Conservation (phyloP, 2,888 invertebrate genomes). For the Auanema freiburgensis region DNA sequence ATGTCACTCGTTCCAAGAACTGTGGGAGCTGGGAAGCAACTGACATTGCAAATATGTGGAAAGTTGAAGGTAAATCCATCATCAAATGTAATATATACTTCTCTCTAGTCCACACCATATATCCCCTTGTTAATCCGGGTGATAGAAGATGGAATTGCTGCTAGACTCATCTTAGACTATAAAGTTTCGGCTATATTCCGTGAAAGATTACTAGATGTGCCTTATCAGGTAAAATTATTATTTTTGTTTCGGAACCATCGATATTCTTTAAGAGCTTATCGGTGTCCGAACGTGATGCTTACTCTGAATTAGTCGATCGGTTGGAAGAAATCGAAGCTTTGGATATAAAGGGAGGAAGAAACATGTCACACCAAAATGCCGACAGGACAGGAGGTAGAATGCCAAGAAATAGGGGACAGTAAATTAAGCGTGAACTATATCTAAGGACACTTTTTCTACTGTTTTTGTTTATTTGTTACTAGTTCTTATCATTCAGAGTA, state of each 20-base stretch:
- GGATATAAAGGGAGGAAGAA: too few relatives aligned
- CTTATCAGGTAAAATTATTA: constrained; percentile 27
- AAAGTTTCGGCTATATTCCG: constrained; percentile 24
- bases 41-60: constrained; percentile 29
- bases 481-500: too few relatives aligned
- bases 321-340: constrained; percentile 44
- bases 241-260: not conserved
- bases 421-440: too few relatives aligned
- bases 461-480: too few relatives aligned
- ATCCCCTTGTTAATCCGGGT: constrained; percentile 45
- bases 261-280: constrained; percentile 32
- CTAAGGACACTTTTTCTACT: too few relatives aligned
- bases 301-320: constrained; percentile 29
- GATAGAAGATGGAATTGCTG: constrained; percentile 42
- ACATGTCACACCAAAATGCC: too few relatives aligned
- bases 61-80: constrained; percentile 23
- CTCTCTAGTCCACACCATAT: constrained; percentile 11
- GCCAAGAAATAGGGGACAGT: too few relatives aligned
- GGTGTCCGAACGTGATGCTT: constrained; percentile 37
- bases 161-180: constrained; percentile 34
- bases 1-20: constrained; percentile 47
- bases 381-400: too few relatives aligned
- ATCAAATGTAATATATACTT: not conserved
- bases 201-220: constrained; percentile 35
- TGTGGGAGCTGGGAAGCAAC: constrained; percentile 41